Evolutionary conservation across 1,140 invertebrate species (phyloP).

Genomic region (Orchestia grillus): DNA sequence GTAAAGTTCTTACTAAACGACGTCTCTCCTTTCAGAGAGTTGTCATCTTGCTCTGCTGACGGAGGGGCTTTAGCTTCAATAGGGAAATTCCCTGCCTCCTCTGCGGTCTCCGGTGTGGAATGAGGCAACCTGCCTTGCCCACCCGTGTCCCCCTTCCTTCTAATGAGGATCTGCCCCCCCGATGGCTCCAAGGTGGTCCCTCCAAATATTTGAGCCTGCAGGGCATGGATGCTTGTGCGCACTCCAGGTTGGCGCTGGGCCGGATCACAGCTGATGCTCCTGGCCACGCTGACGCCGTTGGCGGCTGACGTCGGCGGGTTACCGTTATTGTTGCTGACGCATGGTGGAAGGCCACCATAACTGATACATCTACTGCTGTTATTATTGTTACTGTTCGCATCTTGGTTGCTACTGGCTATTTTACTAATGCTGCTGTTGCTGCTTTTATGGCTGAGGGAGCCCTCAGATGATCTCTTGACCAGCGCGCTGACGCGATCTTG

Average conservation of each 20-base stretch:
- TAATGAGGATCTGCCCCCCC: background rate
- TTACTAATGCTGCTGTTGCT: background rate
- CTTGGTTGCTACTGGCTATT: background rate
- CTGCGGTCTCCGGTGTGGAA: background rate
- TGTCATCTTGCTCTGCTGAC: background rate
- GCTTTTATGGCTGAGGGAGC: background rate
- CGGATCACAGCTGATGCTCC: background rate
- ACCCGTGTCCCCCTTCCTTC: background rate
- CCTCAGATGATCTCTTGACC: background rate
- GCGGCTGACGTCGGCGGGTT: background rate
- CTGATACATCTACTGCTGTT: background rate
- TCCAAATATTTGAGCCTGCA: slow-evolving; percentile 26
- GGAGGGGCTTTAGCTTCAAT: background rate
- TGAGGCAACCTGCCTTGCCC: background rate
- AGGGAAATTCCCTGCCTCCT: background rate
- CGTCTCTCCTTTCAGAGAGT: background rate
- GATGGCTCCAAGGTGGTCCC: background rate
- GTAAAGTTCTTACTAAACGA: background rate
- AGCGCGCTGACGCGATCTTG: background rate
- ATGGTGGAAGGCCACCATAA: background rate
- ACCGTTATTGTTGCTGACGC: background rate
- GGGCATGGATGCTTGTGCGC: background rate
- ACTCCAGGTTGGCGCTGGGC: background rate
- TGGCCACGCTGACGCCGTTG: background rate
- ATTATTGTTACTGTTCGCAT: background rate